Evolutionary conservation across 2,113 vertebrate species (phyloP).

Genomic region (Cyanistes caeruleus): DNA sequence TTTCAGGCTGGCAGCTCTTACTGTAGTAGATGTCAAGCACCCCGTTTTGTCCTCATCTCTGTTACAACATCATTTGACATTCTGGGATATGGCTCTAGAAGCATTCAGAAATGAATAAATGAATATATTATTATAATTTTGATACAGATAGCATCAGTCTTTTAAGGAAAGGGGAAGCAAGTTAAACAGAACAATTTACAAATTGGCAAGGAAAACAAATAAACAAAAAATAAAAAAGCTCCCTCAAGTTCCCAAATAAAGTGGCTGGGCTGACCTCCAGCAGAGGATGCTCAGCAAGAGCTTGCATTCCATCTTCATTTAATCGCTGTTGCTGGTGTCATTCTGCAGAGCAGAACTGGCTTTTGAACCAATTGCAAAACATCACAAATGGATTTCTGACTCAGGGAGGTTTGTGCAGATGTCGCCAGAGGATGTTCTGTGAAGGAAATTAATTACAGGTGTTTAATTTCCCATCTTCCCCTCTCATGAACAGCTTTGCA

Average conservation of each 20-base stretch:
- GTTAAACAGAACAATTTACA: conserved; percentile 30
- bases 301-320: not conserved
- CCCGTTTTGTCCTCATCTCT: conserved; percentile 37
- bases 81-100: conserved; percentile 62
- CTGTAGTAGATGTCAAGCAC: conserved; percentile 63
- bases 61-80: conserved; percentile 62
- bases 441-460: conserved; percentile 13
- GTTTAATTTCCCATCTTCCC: conserved; percentile 26
- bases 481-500: not conserved
- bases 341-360: not conserved
- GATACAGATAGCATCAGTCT: conserved; percentile 21
- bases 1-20: conserved; percentile 56
- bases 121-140: conserved; percentile 61
- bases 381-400: not conserved
- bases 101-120: conserved; percentile 61
- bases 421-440: not conserved
- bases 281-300: not conserved
- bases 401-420: not conserved
- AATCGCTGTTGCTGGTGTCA: not conserved
- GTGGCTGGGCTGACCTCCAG: not conserved
- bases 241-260: not conserved
- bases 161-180: conserved; percentile 33
- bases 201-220: not conserved
- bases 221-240: not conserved
- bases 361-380: not conserved